Evolutionary conservation across 2,797 vertebrate genomes (phyloP), one percentile per base, ranked within the genome.

Genomic region (Megalops cyprinoides): DNA sequence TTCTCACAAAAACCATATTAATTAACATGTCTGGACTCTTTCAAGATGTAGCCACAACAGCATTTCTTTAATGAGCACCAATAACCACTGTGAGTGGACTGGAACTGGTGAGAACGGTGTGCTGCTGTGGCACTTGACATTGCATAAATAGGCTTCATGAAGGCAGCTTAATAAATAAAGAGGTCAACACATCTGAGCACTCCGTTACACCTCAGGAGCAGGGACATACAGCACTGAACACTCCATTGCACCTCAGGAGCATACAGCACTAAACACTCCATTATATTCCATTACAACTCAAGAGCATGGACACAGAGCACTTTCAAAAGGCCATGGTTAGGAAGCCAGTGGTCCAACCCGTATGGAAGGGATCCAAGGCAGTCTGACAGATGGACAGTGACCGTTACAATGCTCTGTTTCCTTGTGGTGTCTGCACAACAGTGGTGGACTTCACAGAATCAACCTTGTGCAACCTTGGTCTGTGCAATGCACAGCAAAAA

Each of bases 51-150:
- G 83, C 76, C 82, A 85, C 84, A 87, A 48, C 78, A 60, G 79
- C 73, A 56, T 85, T 78, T 83, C 49, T 82, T 49, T 86, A 87
- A 89, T 14, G 60, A 87, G 82, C 39, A 12, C 82, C 88, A 89
- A 88, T 87, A 89, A 85, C 87, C 85, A 77, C 0, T 1, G 58
- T 44, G n/a, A 79, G 79, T 75, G 83, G 80, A 60, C 25, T 3
- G 18, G 67, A 71, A 44, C 67, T 71, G 20, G 37, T 18, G 28
- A 42, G 39, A 12, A 37, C 34, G 37, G 62, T 14, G 14, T 18
- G 53, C 25, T 5, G n/a, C 20, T 62, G 23, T 18, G 55, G 79
- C 12, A 20, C 77, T 58, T 82, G 0, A 15, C 15, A 31, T 9
- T 2, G 48, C 44, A 79, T 67, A 37, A 79, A 77, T 74, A 74